Base-by-base conservation (phyloP, 2,888 invertebrate species). In the Diploptera punctata region DNA sequence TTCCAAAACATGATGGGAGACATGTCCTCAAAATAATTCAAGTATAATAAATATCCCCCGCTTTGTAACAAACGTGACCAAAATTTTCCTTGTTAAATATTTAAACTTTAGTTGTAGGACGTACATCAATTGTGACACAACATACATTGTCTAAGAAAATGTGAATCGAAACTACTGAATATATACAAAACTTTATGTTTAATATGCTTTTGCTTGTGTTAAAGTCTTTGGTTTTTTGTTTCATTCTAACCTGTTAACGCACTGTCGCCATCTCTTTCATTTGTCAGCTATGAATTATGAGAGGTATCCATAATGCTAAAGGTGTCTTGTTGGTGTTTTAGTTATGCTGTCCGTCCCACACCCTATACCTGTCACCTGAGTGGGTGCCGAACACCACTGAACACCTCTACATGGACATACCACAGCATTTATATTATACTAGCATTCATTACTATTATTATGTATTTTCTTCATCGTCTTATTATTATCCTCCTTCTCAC, bases 241-340 rank as follows among this genome's bases (percentile, higher is more conserved):
- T 19, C 13, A 47, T n/a, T 47, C 47, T 18, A n/a, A n/a, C 52
- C 21, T 52, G 52, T 52, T 13, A 24, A 52, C 3, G n/a, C n/a
- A 52, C 10, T 43, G 43, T 43, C 31, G n/a, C n/a, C n/a, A n/a
- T 62, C 62, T 43, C 13, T 21, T 21, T 62, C 24, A 43, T 62
- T 62, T 62, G 43, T 62, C 62, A 62, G 62, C 62, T 33, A 62
- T 62, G 62, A 62, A 21, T 62, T 31, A 62, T 43, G 38, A 43
- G 19, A 13, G 13, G 62, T 62, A 62, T 62, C 62, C 38, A 18
- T 43, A 43, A 52, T 52, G 52, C 10, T 52, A 52, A 52, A 52
- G 52, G 52, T 52, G 52, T n/a, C 52, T 21, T 52, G 52, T 52
- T 52, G 10, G 21, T 52, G 21, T 52, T 52, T 19, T 52, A 19